Percentiles rank a stretch among this genome's conserved stretches.
phyloP scores from a whole-genome alignment of 1,140 invertebrate species.

The Ips nitidus region DNA sequence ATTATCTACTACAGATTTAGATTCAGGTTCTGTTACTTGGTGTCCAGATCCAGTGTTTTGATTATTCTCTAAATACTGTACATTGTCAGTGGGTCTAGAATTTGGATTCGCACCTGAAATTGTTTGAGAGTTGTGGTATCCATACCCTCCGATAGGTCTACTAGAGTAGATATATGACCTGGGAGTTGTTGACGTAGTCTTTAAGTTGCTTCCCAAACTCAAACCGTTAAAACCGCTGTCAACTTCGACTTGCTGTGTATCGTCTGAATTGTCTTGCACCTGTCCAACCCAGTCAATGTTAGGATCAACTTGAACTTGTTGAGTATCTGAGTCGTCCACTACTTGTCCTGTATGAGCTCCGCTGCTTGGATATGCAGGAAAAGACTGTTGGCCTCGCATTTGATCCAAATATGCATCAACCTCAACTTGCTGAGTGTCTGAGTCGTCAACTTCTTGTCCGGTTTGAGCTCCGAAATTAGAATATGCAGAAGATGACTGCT shows the following conservation, averaged over 20 bases:
- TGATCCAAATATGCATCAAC: not conserved
- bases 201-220: not conserved
- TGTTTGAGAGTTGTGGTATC: too few species aligned
- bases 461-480: not conserved
- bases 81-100: too few species aligned
- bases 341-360: not conserved
- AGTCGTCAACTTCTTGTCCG: not conserved
- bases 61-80: too few species aligned
- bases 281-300: not conserved
- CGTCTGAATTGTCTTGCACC: conserved; percentile 8
- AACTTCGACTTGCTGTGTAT: conserved; percentile 9
- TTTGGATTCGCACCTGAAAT: too few species aligned
- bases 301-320: conserved; percentile 5
- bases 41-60: too few species aligned
- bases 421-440: not conserved
- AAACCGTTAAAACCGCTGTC: not conserved
- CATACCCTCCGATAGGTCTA: too few species aligned
- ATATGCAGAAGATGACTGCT: too few species aligned
- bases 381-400: not conserved
- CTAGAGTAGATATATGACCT: too few species aligned
- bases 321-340: conserved; percentile 4
- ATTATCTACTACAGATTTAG: too few species aligned
- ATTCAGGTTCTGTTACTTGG: too few species aligned
- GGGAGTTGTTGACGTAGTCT: too few species aligned
- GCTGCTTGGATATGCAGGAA: too few species aligned